A percentile compares a stretch with the other conserved stretches of the same genome.
Conservation (phyloP, 2,797 vertebrate species). For the Cyprinodon diabolis region DNA sequence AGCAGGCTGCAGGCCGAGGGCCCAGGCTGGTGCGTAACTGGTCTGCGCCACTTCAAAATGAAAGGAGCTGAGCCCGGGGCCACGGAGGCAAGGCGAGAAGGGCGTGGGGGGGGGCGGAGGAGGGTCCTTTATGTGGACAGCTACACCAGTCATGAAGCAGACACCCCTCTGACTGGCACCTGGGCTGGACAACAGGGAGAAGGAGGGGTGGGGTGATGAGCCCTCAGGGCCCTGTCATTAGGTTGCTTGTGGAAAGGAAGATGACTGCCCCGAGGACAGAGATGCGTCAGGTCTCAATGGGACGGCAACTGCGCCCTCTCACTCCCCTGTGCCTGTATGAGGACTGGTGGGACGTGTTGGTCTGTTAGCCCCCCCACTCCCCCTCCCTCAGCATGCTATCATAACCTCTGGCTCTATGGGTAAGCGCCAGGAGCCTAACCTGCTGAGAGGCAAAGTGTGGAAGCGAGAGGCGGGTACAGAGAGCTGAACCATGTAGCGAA, state of each 20-base stretch:
- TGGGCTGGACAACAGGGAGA: conserved; percentile 77
- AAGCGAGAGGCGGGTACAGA: conserved; percentile 35
- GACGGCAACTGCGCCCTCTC: conserved; percentile 74
- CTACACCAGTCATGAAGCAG: conserved; percentile 75
- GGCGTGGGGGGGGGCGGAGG: conserved; percentile 1
- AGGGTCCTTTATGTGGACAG: conserved; percentile 70
- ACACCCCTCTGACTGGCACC: conserved; percentile 84
- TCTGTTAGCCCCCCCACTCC: conserved; percentile 70
- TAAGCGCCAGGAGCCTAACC: conserved; percentile 59
- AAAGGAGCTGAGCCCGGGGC: conserved; percentile 76
- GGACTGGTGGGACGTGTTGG: conserved; percentile 77
- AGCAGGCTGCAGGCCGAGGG: conserved; percentile 74
- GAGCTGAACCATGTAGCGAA: conserved; percentile 44
- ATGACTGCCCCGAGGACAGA: conserved; percentile 78
- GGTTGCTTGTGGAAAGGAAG: conserved; percentile 72
- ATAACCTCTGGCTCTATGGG: conserved; percentile 72
- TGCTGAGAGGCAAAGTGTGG: conserved; percentile 41
- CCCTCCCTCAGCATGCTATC: conserved; percentile 55
- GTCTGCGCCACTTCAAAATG: conserved; percentile 80
- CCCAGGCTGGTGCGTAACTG: conserved; percentile 71
- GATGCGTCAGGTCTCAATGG: conserved; percentile 77
- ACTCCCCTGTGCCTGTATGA: conserved; percentile 70
- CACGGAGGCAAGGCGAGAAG: conserved; percentile 52
- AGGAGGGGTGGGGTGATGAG: conserved; percentile 67
- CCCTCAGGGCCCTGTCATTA: conserved; percentile 84